A percentile compares a stretch with the other conserved stretches of the same genome.
These are phyloP conservation scores for Holacanthella duospinosa DNA, from an alignment of 2,888 invertebrate species.

Conservation along the genomic window DNA sequence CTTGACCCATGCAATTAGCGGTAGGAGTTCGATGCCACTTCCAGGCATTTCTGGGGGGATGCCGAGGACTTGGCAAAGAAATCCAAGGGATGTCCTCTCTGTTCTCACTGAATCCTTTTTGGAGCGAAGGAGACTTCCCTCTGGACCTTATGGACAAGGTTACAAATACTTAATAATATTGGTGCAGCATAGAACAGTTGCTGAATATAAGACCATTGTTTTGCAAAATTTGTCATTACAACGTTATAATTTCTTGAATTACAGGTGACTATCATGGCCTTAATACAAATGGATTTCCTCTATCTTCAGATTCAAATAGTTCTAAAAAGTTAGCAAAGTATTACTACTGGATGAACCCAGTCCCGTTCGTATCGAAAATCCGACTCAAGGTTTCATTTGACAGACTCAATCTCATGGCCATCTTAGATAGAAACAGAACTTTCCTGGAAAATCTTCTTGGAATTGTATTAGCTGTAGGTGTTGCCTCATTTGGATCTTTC, in stretches of 20 bases:
- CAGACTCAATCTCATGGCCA: conserved; percentile 75
- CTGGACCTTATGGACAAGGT: conserved; percentile 13
- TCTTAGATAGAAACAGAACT: conserved; percentile 85
- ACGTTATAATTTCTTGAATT: no score
- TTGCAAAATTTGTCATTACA: no score
- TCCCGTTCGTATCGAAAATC: conserved; percentile 22
- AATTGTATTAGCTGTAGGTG: conserved; percentile 68
- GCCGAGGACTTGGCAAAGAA: conserved; percentile 36
- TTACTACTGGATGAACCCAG: conserved; percentile 32
- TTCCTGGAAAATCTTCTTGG: conserved; percentile 69
- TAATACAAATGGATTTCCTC: conserved; percentile 8
- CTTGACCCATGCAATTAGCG: conserved; percentile 21
- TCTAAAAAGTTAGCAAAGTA: conserved; percentile 28
- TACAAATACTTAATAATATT: no score
- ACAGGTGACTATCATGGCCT: no score
- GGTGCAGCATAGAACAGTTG: no score
- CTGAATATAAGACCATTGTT: no score
- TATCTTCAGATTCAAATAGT: conserved; percentile 8
- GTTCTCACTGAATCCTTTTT: conserved; percentile 35
- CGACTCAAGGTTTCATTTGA: conserved; percentile 81
- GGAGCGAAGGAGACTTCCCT: conserved; percentile 26
- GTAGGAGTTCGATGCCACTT: conserved; percentile 25
- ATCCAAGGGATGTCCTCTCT: conserved; percentile 36
- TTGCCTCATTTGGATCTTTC: conserved; percentile 73
- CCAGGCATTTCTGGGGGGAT: conserved; percentile 27